Evolutionary conservation across 2,797 vertebrate species (phyloP).

Genomic region (Eulemur coronatus): DNA sequence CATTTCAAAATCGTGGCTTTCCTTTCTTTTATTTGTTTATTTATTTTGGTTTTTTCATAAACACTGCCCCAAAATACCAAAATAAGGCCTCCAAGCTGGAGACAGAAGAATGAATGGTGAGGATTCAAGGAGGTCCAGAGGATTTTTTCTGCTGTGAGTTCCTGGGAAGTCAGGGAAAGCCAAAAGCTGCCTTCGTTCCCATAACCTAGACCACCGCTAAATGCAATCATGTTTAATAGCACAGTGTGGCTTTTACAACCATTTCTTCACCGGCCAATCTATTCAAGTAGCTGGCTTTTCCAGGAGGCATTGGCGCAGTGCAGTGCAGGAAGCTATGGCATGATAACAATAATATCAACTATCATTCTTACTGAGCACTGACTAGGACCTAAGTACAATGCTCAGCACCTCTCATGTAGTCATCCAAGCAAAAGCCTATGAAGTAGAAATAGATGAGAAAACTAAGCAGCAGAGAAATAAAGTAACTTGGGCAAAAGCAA

Average conservation of each 20-base stretch:
- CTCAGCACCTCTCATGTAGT: neutral
- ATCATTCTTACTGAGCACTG: neutral
- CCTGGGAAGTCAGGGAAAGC: conserved; percentile 29
- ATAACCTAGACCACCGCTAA: neutral
- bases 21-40: neutral
- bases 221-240: neutral
- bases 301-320: neutral
- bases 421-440: neutral
- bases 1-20: conserved; percentile 53
- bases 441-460: neutral
- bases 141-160: neutral
- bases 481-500: conserved; percentile 6
- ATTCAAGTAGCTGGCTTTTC: neutral
- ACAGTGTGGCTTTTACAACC: neutral
- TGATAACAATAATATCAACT: neutral
- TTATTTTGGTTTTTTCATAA: conserved; percentile 45
- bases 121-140: neutral
- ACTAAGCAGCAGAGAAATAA: neutral
- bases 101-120: neutral
- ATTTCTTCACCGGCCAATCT: neutral
- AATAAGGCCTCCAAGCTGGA: neutral
- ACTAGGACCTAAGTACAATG: neutral
- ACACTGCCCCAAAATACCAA: neutral
- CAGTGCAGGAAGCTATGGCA: neutral
- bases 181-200: neutral